These are phyloP conservation scores for Sesamia inferens DNA, from an alignment of 2,888 invertebrate species.

Conservation along the genomic window DNA sequence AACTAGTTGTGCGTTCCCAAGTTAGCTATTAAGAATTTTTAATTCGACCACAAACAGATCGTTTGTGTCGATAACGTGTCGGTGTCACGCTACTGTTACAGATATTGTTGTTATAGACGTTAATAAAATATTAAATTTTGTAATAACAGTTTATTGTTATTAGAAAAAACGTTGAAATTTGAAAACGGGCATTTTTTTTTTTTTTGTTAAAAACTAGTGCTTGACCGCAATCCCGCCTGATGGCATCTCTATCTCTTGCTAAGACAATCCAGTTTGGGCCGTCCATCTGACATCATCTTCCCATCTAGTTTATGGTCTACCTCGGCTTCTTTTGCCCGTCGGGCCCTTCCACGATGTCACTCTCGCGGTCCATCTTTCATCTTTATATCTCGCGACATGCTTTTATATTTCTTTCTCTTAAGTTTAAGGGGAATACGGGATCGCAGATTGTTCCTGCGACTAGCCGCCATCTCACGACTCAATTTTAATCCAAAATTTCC, in stretches of 20 bases:
- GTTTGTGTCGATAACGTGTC: slow-evolving; percentile 45
- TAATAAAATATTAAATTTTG: slow-evolving; percentile 30
- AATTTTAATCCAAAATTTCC: too few relatives aligned
- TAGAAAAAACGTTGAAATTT: background rate
- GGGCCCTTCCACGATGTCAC: too few relatives aligned
- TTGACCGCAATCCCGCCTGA: too few relatives aligned
- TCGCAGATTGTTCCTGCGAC: too few relatives aligned
- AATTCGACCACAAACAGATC: slow-evolving; percentile 67
- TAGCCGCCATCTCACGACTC: too few relatives aligned
- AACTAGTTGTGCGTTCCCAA: slow-evolving; percentile 61
- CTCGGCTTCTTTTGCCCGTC: too few relatives aligned
- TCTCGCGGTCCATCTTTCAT: too few relatives aligned
- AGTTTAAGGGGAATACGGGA: too few relatives aligned
- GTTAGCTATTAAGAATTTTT: slow-evolving; percentile 78
- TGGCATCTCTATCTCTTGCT: background rate
- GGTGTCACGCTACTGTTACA: slow-evolving; percentile 51
- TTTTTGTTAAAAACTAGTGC: too few relatives aligned
- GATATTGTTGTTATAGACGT: slow-evolving; percentile 26
- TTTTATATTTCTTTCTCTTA: too few relatives aligned
- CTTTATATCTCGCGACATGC: too few relatives aligned
- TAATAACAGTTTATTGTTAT: background rate
- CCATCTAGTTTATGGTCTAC: background rate
- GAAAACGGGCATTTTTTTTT: too few relatives aligned
- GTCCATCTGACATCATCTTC: background rate
- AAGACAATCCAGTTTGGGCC: background rate